Conservation (phyloP, 2,113 vertebrate species). For the Ibidorhyncha struthersii region DNA sequence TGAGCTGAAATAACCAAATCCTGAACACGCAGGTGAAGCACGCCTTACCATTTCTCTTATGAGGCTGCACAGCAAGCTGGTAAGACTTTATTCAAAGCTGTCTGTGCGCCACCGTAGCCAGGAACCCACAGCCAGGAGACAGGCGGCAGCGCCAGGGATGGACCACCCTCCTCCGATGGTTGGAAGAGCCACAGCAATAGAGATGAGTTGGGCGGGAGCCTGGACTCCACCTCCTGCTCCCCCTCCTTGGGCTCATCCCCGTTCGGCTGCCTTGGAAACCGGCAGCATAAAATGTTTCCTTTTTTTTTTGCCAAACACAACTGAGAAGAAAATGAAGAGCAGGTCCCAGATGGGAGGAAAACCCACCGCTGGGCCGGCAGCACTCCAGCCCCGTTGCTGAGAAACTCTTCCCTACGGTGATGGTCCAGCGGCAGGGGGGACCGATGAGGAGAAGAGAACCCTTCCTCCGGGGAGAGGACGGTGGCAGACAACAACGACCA, state of each 20-base stretch:
- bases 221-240: background rate
- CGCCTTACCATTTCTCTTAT: background rate
- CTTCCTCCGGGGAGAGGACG: background rate
- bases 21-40: background rate
- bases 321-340: background rate
- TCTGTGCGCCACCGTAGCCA: background rate
- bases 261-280: background rate
- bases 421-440: background rate
- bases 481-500: background rate
- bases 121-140: background rate
- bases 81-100: background rate
- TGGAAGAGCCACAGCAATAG: background rate
- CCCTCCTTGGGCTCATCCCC: background rate
- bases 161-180: background rate
- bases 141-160: fast-evolving
- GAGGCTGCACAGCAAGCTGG: background rate
- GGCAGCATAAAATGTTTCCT: background rate
- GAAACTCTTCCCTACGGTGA: background rate
- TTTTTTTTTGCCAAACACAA: background rate
- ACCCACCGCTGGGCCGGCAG: fast-evolving
- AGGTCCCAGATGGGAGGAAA: background rate
- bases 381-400: background rate
- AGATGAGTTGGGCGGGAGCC: background rate
- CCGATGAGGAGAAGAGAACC: background rate
- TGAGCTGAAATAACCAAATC: background rate